phyloP scores from a whole-genome alignment of 2,797 vertebrate species.

The Rhinatrema bivittatum region DNA sequence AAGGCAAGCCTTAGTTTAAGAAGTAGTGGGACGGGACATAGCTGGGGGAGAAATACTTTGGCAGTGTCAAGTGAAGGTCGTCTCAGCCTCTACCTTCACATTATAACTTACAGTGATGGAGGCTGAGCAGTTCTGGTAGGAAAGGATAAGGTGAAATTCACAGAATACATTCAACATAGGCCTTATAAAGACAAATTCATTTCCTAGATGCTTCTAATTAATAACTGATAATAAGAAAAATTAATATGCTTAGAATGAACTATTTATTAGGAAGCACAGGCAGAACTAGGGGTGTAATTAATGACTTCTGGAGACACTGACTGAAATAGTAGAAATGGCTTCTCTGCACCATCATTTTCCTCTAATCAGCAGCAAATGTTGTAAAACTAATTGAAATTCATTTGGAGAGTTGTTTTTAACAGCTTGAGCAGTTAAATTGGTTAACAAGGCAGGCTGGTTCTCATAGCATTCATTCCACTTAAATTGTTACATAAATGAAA shows the following conservation, averaged over 20 bases:
- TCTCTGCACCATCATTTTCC: constrained; percentile 2
- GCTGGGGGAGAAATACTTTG: too few species aligned
- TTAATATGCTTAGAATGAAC: constrained; percentile 25
- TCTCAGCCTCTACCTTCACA: too few species aligned
- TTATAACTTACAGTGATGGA: too few species aligned
- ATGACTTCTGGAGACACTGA: constrained; percentile 19
- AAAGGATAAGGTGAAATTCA: too few species aligned
- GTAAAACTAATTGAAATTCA: constrained; percentile 3
- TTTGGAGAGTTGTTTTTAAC: constrained; percentile 11
- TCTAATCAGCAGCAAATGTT: constrained; percentile 3
- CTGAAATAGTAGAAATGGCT: constrained; percentile 9
- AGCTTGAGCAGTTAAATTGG: constrained; percentile 3
- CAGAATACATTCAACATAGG: too few species aligned
- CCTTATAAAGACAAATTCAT: not conserved
- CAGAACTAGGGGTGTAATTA: constrained; percentile 26
- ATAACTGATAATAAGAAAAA: constrained; percentile 13
- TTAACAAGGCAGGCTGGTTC: constrained; percentile 1
- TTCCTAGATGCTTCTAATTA: constrained; percentile 11
- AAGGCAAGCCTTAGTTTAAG: too few species aligned
- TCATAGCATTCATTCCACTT: too few species aligned
- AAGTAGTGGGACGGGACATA: too few species aligned
- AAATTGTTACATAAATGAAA: too few species aligned
- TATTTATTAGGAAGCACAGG: constrained; percentile 39
- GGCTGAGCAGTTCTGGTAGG: too few species aligned
- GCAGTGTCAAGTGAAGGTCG: too few species aligned